Conservation (phyloP, 1,140 invertebrate species). For the Berghia stephanieae region DNA sequence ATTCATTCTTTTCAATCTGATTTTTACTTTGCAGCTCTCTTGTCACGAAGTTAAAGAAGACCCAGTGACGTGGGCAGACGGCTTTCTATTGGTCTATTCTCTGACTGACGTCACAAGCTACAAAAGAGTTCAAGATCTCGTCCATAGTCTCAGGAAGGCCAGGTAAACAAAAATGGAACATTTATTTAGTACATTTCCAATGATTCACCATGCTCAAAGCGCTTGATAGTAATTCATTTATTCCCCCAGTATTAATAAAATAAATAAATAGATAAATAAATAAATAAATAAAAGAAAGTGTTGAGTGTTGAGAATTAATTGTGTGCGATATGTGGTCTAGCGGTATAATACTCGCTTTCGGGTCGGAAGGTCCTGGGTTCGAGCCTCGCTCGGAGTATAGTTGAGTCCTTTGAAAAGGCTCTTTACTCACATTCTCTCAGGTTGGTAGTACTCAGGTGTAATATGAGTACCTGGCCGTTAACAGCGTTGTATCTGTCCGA, state of each 20-base stretch:
- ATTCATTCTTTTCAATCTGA: neutral
- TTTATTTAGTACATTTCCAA: neutral
- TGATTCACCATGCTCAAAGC: neutral
- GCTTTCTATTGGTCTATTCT: slow-evolving; percentile 78
- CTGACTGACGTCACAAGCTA: slow-evolving; percentile 90
- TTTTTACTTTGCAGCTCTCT: slow-evolving; percentile 32
- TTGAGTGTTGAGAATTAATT: neutral
- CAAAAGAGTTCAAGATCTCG: slow-evolving; percentile 91
- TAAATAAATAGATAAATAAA: too few relatives aligned
- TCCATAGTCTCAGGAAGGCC: slow-evolving; percentile 88
- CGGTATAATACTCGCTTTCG: too few relatives aligned
- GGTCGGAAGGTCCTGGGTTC: too few relatives aligned
- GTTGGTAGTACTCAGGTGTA: too few relatives aligned
- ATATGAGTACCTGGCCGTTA: too few relatives aligned
- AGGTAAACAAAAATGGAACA: neutral
- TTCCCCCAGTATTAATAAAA: too few relatives aligned
- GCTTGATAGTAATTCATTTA: too few relatives aligned
- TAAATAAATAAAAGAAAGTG: too few relatives aligned
- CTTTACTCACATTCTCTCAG: too few relatives aligned
- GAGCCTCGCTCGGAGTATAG: too few relatives aligned
- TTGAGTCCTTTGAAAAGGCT: too few relatives aligned
- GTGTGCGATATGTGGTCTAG: neutral
- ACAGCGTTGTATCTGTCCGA: too few relatives aligned
- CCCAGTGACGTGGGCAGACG: slow-evolving; percentile 73
- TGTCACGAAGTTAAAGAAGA: slow-evolving; percentile 41